Base-by-base conservation (phyloP, 1,140 invertebrate species). In the Lepidotrigona ventralis region DNA sequence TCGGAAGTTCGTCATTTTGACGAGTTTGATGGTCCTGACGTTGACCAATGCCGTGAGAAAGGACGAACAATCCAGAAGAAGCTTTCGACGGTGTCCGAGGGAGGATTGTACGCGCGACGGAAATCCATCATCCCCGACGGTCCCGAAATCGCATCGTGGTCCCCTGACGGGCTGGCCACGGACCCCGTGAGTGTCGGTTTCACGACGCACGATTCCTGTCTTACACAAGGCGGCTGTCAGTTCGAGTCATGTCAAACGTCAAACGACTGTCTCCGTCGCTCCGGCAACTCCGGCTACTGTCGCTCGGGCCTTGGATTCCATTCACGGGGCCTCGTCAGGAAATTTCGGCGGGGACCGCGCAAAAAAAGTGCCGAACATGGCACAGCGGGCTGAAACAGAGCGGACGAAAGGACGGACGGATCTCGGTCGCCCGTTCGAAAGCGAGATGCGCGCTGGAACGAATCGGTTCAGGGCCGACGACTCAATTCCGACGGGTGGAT, bases 221-320 rank as follows among this genome's bases (percentile, higher is more conserved):
- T 69, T 88, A 89, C 84, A 89, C 83, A 80, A 79, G 77, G 76
- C 82, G 85, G 80, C 88, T 89, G 88, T 89, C 88, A 89, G 83
- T 89, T 89, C 83, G 83, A 89, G 88, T 89, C 83, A 78, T 87
- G 88, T 89, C 80, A 87, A 72, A 78, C 80, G 88, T 89, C 88
- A 89, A 87, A 89, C 85, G 88, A 82, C 88, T 85, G 75, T 87
- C 74, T 77, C 80, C 26, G 58, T 81, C 71, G 29, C 51, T 51
- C 63, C 51, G 12, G 3, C 14, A 12, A 12, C 6, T 15, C 58
- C 0, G 33, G 72, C 80, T 76, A 77, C 80, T 54, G 73, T 69
- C 72, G 51, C 17, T 19, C 33, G 46, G 26, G n/a, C 33, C 26
- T 66, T 23, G 64, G 46, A 80, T 80, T 72, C 63, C 76, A 53